Evolutionary conservation across 2,113 vertebrate species (phyloP), one percentile per base, ranked within the genome.

Genomic region (Galeopterus variegatus): DNA sequence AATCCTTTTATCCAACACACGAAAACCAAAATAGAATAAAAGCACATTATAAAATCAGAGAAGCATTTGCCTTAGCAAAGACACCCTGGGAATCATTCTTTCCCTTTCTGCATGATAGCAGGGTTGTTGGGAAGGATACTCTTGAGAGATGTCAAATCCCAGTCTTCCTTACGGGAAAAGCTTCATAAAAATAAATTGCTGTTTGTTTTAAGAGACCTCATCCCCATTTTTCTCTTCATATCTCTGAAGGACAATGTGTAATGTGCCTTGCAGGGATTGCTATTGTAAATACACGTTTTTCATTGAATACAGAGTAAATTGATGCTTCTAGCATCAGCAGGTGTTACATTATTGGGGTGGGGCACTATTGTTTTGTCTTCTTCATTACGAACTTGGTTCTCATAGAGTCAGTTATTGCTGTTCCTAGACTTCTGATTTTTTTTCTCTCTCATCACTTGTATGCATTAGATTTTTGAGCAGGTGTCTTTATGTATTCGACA

Each of bases 261-360:
- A 77, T 56, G 1, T 65, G 54, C 95, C 96, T 97, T 98, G 26
- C 88, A 98, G 84, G 96, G 90, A 96, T 93, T 95, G 41, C 87
- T 79, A 7, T 8, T 0, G 85, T 94, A 97, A 98, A 97, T 80
- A 82, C 70, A 67, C 31, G 58, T 65, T 90, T 98, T 98, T 97
- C 80, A 56, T 48, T 96, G 88, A 97, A 86, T 70, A 82, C 67
- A 84, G 41, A 96, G 52, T 45, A 95, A 98, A 91, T 54, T 83
- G 80, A 92, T 96, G 91, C 96, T 97, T 97, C 81, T 81, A 90
- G 88, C 77, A 75, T 67, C n/a, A 41, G 10, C 36, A 95, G 97
- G 31, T 36, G 36, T 50, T 90, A 52, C 64, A 3, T 93, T 85
- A 83, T 70, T 48, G 80, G 50, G 54, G 13, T 65, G 5, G 6